These are phyloP conservation scores for Hermaeophaga mercurialis DNA, from an alignment of 2,888 invertebrate species.

Conservation along the genomic window DNA sequence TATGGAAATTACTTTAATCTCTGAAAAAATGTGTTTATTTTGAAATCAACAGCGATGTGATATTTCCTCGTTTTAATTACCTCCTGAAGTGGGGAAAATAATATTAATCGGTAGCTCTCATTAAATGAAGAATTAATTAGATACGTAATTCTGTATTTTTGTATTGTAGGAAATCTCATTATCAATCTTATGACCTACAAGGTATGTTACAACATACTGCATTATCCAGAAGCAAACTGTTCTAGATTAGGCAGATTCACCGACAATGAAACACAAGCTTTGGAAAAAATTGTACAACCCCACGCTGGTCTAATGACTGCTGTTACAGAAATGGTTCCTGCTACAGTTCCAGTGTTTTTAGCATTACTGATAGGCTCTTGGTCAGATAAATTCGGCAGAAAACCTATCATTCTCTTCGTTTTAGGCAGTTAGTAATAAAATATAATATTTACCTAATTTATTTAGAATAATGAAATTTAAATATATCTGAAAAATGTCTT, in stretches of 20 bases:
- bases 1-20: too few species aligned
- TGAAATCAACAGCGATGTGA: too few species aligned
- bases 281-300: slow-evolving; percentile 13
- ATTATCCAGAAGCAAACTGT: slow-evolving; percentile 14
- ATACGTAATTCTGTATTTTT: too few species aligned
- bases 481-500: too few species aligned
- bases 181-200: slow-evolving; percentile 9
- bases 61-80: too few species aligned
- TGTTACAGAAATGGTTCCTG: slow-evolving; percentile 12
- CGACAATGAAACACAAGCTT: slow-evolving; percentile 1
- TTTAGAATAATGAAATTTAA: too few species aligned
- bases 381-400: slow-evolving; percentile 17
- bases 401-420: not conserved
- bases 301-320: not conserved
- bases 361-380: slow-evolving; percentile 12
- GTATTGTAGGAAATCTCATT: not conserved
- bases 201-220: slow-evolving; percentile 6
- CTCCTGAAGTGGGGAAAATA: too few species aligned
- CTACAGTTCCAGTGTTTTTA: slow-evolving; percentile 3
- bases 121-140: too few species aligned
- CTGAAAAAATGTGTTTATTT: too few species aligned
- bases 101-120: too few species aligned
- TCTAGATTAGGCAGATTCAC: slow-evolving; percentile 11
- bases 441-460: not conserved
- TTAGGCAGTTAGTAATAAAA: not conserved